Percentiles rank a stretch among this genome's conserved stretches.
These are phyloP conservation scores for Callyntrura sp. DNA, from an alignment of 2,888 invertebrate genomes.

Conservation along the genomic window DNA sequence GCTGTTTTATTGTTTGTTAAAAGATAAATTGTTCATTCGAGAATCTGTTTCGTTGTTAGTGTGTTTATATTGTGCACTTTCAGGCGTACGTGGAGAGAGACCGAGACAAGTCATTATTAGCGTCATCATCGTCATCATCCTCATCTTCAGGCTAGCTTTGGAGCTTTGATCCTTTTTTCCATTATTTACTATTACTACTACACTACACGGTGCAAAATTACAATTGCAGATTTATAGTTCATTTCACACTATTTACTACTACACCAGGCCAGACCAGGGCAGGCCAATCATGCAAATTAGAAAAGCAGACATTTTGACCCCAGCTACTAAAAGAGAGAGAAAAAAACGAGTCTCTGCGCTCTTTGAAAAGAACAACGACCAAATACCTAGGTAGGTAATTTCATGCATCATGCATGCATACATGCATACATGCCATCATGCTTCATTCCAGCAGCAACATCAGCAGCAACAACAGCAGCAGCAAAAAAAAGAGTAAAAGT, in stretches of 20 bases:
- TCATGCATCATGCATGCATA: slow-evolving; percentile 28
- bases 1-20: slow-evolving; percentile 18
- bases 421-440: slow-evolving; percentile 16
- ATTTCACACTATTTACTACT: slow-evolving; percentile 51
- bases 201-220: slow-evolving; percentile 49
- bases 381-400: neutral
- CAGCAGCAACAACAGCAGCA: neutral
- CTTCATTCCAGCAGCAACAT: slow-evolving; percentile 39
- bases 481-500: neutral
- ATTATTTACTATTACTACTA: neutral
- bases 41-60: neutral
- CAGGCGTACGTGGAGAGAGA: neutral
- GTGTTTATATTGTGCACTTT: slow-evolving; percentile 15
- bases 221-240: slow-evolving; percentile 61
- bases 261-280: neutral
- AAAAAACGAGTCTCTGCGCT: neutral
- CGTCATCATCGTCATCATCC: slow-evolving; percentile 1
- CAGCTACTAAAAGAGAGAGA: neutral
- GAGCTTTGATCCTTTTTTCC: slow-evolving; percentile 36
- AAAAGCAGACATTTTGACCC: slow-evolving; percentile 65
- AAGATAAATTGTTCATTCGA: slow-evolving; percentile 12
- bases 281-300: slow-evolving; percentile 72
- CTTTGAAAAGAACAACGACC: neutral
- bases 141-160: neutral
- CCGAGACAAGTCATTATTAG: neutral